Evolutionary conservation across 2,797 vertebrate genomes (phyloP), one percentile per base, ranked within the genome.

Genomic region (Myripristis murdjan): DNA sequence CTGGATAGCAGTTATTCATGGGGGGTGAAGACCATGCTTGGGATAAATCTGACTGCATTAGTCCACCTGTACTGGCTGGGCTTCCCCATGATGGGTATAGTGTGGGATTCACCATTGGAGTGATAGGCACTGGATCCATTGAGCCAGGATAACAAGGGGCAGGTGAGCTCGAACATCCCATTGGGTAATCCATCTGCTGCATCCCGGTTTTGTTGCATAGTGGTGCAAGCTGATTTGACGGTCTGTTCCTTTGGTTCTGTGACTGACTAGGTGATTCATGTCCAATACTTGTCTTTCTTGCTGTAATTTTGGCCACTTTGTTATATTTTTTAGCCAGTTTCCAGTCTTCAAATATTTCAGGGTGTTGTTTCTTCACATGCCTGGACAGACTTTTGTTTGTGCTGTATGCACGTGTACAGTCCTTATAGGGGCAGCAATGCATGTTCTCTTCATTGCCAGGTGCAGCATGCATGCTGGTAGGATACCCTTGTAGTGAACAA

Each of bases 341-440:
- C 96, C 98, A 98, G 78, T 96, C 95, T 75, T 96, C 95, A 33
- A 99, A 99, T 71, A 98, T 97, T 83, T 98, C 97, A 16, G 97
- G 96, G 77, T 99, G 98, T 37, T 96, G 95, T 71, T 98, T 97
- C 90, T 99, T 99, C 89, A 99, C 98, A 57, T 99, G 98, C 80
- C 99, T 96, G 14, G 97, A 98, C 82, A 99, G 96, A 92, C 98
- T 99, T 87, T 99, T 98, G 55, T 96, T 96, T 2, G 97, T 99
- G 88, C 97, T 99, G 77, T 99, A 99, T 0, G 95, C 95, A 80
- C 98, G 94, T 60, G 97, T 97, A 81, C 98, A 99, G 1, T 96
- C 96, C 62, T 96, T 97, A 48, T 95, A 96, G 18, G 98, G 97
- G 80, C 98, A 99, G 86, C 91, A 94, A 69, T 97, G 97, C 81